Evolutionary conservation across 2,113 vertebrate genomes (phyloP), one percentile per base, ranked within the genome.

Genomic region (Pygoscelis antarcticus): DNA sequence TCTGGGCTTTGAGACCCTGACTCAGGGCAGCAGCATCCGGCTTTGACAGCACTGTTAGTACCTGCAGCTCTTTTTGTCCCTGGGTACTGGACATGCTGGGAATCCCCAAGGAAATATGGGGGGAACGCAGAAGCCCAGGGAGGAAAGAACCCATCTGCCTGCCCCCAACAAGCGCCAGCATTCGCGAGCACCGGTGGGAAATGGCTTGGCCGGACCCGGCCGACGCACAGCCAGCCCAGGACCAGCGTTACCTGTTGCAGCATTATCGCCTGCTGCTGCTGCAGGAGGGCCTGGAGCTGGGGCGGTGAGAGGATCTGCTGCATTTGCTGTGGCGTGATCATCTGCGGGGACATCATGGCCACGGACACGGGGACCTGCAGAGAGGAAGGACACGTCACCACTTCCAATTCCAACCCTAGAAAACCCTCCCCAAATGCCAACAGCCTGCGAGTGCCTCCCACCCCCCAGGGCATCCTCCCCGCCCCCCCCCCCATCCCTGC

Each of bases 291-390:
- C 98, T 99, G 99, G 46, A 99, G 99, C 98, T 99, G 99, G 16
- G 99, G 99, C 0, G 99, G 99, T 2, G 99, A 99, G 96, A 99
- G 98, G 97, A 99, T 99, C 98, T 99, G 99, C 97, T 99, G 99
- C 99, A 99, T 99, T 97, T 99, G 99, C 97, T 99, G 99, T 9
- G 99, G 99, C 15, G 99, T 99, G 93, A 99, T 99, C 99, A 99
- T 99, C 98, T 99, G 99, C 1, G 99, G 99, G 60, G 99, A 99
- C 99, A 99, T 99, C 99, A 99, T 99, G 46, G 99, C 99, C 98
- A 99, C 99, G 1, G 99, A 99, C 94, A 99, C 99, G 0, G 99
- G 99, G 36, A 99, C 99, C 99, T 99, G 95, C 0, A 3, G 89
- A 51, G 66, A 58, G 27, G 38, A 42, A 92, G 60, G 77, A 74